Evolutionary conservation across 2,888 invertebrate genomes (phyloP).

Genomic region (Buathra laborator): DNA sequence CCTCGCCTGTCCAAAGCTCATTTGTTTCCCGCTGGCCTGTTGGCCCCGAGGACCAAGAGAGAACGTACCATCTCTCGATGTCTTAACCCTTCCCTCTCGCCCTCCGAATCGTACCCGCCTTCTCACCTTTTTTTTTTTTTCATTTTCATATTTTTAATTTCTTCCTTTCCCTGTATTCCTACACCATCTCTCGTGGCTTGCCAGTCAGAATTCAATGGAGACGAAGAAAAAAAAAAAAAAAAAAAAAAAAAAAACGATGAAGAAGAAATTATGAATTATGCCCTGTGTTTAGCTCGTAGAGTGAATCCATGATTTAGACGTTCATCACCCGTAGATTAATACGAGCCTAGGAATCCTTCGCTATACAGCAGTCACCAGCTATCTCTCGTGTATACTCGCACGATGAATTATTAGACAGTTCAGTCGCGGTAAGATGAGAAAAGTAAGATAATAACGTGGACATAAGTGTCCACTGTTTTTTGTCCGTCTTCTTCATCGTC

Average conservation of each 20-base stretch:
- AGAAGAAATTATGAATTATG: slow-evolving; percentile 66
- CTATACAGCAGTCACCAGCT: slow-evolving; percentile 14
- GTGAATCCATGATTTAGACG: slow-evolving; percentile 68
- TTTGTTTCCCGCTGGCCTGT: slow-evolving; percentile 79
- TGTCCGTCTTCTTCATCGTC: slow-evolving; percentile 26
- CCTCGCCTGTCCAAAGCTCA: slow-evolving; percentile 81
- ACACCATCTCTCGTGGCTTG: slow-evolving; percentile 46
- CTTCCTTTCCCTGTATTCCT: slow-evolving; percentile 36
- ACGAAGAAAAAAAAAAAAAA: slow-evolving; percentile 12
- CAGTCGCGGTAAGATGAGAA: slow-evolving; percentile 38
- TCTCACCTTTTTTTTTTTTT: slow-evolving; percentile 52
- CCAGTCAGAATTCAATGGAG: slow-evolving; percentile 57
- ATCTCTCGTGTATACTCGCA: neutral
- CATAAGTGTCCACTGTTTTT: slow-evolving; percentile 37
- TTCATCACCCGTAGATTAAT: slow-evolving; percentile 67
- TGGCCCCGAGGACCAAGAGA: slow-evolving; percentile 52
- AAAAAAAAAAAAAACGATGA: slow-evolving; percentile 44
- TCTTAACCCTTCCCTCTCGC: slow-evolving; percentile 60
- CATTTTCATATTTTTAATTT: slow-evolving; percentile 59
- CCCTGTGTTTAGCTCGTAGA: slow-evolving; percentile 65
- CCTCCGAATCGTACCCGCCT: slow-evolving; percentile 44
- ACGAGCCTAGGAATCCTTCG: slow-evolving; percentile 46
- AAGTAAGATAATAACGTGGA: slow-evolving; percentile 56
- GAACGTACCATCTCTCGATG: slow-evolving; percentile 53
- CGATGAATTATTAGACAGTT: slow-evolving; percentile 58